Conservation (phyloP, 2,888 invertebrate genomes). For the Nomada goodeniana region DNA sequence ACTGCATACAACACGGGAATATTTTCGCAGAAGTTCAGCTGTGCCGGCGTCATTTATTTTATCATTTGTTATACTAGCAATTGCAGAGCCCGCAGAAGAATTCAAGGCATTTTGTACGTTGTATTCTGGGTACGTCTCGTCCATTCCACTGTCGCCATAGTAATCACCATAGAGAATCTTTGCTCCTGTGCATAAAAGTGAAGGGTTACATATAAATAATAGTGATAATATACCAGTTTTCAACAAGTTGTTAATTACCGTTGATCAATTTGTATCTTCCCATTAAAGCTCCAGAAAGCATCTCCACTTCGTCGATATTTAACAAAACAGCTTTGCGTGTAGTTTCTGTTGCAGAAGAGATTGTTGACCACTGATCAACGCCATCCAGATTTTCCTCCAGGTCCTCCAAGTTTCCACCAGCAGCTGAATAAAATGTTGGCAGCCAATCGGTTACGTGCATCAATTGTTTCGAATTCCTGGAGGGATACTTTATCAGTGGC, state of each 20-base stretch:
- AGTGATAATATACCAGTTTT: neutral
- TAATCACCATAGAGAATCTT: constrained; percentile 59
- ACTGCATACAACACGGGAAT: constrained; percentile 70
- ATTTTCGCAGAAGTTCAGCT: constrained; percentile 52
- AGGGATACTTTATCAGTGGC: constrained; percentile 85
- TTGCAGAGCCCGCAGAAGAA: constrained; percentile 71
- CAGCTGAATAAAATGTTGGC: constrained; percentile 87
- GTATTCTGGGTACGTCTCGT: constrained; percentile 71
- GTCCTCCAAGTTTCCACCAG: constrained; percentile 76
- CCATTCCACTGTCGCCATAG: constrained; percentile 72
- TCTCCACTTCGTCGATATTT: constrained; percentile 88
- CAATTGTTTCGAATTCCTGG: constrained; percentile 87
- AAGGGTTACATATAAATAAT: neutral
- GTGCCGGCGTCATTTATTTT: constrained; percentile 41
- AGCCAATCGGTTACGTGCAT: constrained; percentile 94
- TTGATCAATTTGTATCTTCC: constrained; percentile 76
- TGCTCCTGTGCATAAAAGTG: constrained; percentile 59
- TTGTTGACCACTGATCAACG: constrained; percentile 82
- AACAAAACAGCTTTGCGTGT: constrained; percentile 88
- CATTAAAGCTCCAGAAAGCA: constrained; percentile 65
- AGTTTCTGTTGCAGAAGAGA: constrained; percentile 75
- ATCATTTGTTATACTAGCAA: constrained; percentile 50
- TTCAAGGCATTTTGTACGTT: constrained; percentile 60
- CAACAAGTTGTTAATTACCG: constrained; percentile 59
- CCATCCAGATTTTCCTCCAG: constrained; percentile 85